Conservation (phyloP, 2,797 vertebrate species). For the Lepilemur ruficaudatus region DNA sequence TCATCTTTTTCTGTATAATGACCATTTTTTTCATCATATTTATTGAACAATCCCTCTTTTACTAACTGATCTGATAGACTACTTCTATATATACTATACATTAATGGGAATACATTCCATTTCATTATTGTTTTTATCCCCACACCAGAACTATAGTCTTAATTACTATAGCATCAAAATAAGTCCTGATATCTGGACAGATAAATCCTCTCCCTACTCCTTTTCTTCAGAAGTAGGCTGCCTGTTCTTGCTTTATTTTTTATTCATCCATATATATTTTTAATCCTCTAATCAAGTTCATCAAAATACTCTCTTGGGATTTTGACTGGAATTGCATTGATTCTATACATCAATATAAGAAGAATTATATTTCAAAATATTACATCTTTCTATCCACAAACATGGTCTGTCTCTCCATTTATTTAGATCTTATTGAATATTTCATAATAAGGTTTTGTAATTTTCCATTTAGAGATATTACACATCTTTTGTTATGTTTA, state of each 20-base stretch:
- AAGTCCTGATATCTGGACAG: not conserved
- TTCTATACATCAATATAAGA: not conserved
- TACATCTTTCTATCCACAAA: not conserved
- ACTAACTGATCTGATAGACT: not conserved
- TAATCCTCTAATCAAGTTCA: not conserved
- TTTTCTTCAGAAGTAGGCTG: not conserved
- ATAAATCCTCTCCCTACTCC: not conserved
- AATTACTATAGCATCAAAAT: not conserved
- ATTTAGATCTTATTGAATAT: not conserved
- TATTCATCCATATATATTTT: constrained; percentile 19
- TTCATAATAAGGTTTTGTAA: not conserved
- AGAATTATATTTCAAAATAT: not conserved
- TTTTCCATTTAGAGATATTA: not conserved
- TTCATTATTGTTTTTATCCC: not conserved
- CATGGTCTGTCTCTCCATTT: not conserved
- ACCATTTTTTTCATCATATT: not conserved
- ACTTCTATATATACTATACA: not conserved
- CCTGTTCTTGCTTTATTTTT: not conserved
- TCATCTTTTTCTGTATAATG: not conserved
- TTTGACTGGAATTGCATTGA: not conserved
- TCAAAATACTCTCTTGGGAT: not conserved
- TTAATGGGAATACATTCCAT: not conserved
- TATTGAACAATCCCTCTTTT: not conserved
- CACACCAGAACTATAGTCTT: not conserved
- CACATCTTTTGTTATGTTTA: not conserved